Evolutionary conservation across 2,888 invertebrate genomes (phyloP).

Genomic region (Amorpha juglandis): DNA sequence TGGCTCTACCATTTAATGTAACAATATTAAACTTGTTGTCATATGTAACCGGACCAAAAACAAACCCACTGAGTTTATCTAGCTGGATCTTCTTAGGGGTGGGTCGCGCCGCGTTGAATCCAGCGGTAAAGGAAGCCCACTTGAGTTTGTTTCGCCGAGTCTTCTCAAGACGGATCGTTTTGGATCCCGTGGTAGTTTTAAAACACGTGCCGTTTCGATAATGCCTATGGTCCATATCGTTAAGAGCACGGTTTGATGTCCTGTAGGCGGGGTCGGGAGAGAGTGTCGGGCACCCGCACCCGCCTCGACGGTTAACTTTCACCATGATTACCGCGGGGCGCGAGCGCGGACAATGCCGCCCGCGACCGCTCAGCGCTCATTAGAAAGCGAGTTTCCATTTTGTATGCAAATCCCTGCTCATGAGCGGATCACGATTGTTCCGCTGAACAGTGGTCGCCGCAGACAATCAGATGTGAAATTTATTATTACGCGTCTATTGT

Average conservation of each 20-base stretch:
- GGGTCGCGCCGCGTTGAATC: no score
- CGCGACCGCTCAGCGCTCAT: conserved; percentile 47
- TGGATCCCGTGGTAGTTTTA: no score
- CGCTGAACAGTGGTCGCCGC: conserved; percentile 54
- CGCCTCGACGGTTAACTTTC: conserved; percentile 61
- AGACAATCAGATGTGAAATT: conserved; percentile 33
- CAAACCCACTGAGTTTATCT: no score
- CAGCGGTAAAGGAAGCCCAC: no score
- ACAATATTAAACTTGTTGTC: no score
- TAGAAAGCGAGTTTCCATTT: conserved; percentile 74
- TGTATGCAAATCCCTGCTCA: conserved; percentile 65
- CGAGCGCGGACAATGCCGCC: conserved; percentile 50
- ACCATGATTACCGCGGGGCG: conserved; percentile 58
- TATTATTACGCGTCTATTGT: conserved; percentile 25
- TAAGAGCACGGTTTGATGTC: not conserved
- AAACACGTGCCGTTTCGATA: no score
- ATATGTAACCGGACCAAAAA: no score
- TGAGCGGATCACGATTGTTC: conserved; percentile 39
- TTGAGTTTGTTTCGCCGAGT: no score
- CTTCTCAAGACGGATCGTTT: no score
- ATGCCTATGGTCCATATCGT: not conserved
- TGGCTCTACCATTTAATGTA: no score
- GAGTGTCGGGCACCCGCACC: conserved; percentile 39
- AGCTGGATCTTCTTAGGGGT: no score
- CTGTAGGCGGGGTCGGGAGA: conserved; percentile 29